These are phyloP conservation scores for Drosophila picticornis DNA, from an alignment of 2,888 invertebrate genomes.

Conservation along the genomic window DNA sequence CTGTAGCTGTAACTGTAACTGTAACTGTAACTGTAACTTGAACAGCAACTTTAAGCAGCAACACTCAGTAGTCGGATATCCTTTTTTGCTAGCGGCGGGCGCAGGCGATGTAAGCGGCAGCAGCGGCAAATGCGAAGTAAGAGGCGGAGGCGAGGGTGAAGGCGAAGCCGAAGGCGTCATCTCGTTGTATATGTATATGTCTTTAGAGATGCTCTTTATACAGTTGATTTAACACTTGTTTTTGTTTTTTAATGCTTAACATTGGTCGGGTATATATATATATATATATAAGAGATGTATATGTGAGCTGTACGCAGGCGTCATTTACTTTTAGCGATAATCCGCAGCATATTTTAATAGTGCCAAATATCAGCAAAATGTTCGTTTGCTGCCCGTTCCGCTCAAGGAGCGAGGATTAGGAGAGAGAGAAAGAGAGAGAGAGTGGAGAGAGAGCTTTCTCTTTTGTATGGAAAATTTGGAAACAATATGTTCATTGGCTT, in stretches of 20 bases:
- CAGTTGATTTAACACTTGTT: slow-evolving; percentile 15
- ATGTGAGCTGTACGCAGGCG: slow-evolving; percentile 58
- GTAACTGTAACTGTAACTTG: slow-evolving; percentile 33
- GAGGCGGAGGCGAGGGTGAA: slow-evolving; percentile 28
- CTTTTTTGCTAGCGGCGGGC: slow-evolving; percentile 54
- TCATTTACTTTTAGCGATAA: slow-evolving; percentile 80
- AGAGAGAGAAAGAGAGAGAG: background rate
- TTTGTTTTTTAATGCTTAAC: slow-evolving; percentile 25
- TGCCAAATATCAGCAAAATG: slow-evolving; percentile 83
- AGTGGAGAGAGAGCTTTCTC: background rate
- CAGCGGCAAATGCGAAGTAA: slow-evolving; percentile 38
- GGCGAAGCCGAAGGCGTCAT: slow-evolving; percentile 37
- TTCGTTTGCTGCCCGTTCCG: slow-evolving; percentile 61
- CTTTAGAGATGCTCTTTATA: slow-evolving; percentile 28
- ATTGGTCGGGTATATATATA: slow-evolving; percentile 11
- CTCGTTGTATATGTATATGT: slow-evolving; percentile 31
- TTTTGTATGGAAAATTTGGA: slow-evolving; percentile 23
- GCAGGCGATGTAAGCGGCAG: slow-evolving; percentile 65
- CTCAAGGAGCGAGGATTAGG: slow-evolving; percentile 10
- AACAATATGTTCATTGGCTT: slow-evolving; percentile 75
- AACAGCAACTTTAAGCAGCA: slow-evolving; percentile 50
- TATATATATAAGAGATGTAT: slow-evolving; percentile 34
- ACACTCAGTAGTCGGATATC: slow-evolving; percentile 62
- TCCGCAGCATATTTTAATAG: slow-evolving; percentile 84
- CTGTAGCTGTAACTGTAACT: slow-evolving; percentile 17